Evolutionary conservation across 2,888 invertebrate genomes (phyloP), one percentile per base, ranked within the genome.

Genomic region (Acrobasis suavella): DNA sequence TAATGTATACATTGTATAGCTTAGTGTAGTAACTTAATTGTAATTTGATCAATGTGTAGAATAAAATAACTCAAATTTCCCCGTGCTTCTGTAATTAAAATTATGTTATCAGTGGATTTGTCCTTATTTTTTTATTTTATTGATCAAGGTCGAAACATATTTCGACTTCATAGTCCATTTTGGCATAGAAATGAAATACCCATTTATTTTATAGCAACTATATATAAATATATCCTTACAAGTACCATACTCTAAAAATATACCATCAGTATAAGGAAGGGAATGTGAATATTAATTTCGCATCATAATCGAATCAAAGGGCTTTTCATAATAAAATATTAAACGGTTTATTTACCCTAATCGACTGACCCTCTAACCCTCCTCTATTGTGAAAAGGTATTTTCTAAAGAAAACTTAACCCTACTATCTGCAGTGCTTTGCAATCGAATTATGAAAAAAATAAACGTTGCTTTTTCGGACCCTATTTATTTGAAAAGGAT

Each of bases 401-500:
- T 42, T 56, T 56, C 42, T 54, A 61, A 54, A 54, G 38, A 58
- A 58, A 65, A 46, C 61, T 65, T 59, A 59, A 56, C 61, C 15
- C 59, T 50, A 61, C 54, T 63, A 64, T 64, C 62, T 60, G 64
- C 56, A 59, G 60, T 56, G 62, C 65, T 60, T 63, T 50, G 63
- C 67, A 70, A 75, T 76, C 65, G 72, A 72, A 74, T 78, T 76
- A 72, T 77, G 70, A 75, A 76, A 62, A 78, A 81, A 79, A 85
- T 82, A 81, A 81, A 73, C 75, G 74, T 72, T 77, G 72, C 75
- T 76, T 76, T 78, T 79, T 80, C 83, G 83, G 83, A 86, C 87
- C 89, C 87, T 87, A 87, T 91, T 91, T 89, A 89, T 88, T 85
- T 88, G 82, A 85, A 89, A 90, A 86, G 87, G 90, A 87, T 87